Evolutionary conservation across 1,140 invertebrate genomes (phyloP).

Genomic region (Melanaphis sacchari): DNA sequence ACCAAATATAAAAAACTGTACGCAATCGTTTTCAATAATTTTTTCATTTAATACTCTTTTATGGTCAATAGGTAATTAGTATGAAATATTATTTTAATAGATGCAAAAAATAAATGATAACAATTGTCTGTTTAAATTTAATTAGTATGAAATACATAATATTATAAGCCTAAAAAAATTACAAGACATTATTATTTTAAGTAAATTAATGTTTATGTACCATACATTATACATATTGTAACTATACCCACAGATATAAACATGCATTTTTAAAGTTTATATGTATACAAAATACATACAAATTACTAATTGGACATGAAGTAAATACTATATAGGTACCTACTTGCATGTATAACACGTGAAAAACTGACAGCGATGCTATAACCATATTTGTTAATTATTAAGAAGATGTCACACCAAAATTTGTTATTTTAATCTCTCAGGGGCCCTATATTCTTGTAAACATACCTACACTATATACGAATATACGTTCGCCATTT

Average conservation of each 20-base stretch:
- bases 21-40: too few relatives aligned
- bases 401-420: slow-evolving; percentile 32
- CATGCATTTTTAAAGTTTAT: slow-evolving; percentile 1
- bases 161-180: neutral
- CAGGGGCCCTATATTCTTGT: slow-evolving; percentile 10
- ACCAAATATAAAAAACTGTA: too few relatives aligned
- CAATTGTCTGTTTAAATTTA: neutral
- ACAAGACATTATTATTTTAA: neutral
- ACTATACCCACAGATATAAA: neutral
- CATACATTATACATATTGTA: neutral
- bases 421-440: slow-evolving; percentile 39
- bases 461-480: neutral
- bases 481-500: neutral
- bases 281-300: slow-evolving; percentile 8
- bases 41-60: too few relatives aligned
- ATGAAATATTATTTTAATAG: neutral
- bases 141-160: neutral
- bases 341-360: neutral
- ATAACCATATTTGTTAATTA: slow-evolving; percentile 38
- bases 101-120: neutral
- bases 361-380: slow-evolving; percentile 31
- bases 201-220: neutral
- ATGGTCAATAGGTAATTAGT: neutral
- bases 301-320: neutral
- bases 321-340: neutral